Conservation (phyloP, 2,888 invertebrate genomes). For the Eristalis arbustorum region DNA sequence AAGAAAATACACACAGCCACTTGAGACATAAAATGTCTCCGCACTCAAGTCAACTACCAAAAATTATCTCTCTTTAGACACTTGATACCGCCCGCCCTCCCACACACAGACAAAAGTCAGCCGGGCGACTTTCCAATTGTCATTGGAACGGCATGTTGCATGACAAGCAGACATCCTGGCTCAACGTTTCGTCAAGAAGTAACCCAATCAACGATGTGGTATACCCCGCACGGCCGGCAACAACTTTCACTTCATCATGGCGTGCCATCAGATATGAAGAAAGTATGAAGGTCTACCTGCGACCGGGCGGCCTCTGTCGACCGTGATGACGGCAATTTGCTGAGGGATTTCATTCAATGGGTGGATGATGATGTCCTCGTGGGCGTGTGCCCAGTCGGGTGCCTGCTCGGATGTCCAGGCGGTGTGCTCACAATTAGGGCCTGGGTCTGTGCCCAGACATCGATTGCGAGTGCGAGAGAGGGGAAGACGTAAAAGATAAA, state of each 20-base stretch:
- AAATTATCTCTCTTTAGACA: neutral
- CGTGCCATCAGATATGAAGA: constrained; percentile 8
- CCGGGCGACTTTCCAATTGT: neutral
- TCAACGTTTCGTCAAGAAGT: constrained; percentile 3
- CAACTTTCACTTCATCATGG: constrained; percentile 6
- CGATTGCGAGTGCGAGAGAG: neutral
- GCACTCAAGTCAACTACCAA: neutral
- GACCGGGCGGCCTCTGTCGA: neutral
- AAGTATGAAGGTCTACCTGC: neutral
- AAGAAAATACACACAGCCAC: neutral
- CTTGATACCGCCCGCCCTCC: neutral
- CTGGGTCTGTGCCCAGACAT: neutral
- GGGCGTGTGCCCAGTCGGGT: too few species aligned
- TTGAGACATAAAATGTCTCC: constrained; percentile 13
- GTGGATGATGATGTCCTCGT: constrained; percentile 1
- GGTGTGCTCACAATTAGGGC: constrained; percentile 28
- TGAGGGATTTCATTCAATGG: neutral
- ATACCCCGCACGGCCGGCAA: neutral
- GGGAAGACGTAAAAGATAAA: too few species aligned
- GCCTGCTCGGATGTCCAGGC: too few species aligned
- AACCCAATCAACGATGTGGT: neutral
- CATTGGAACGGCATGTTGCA: neutral
- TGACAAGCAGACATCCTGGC: neutral
- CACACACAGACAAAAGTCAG: neutral
- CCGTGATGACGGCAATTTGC: neutral